Conservation (phyloP, 2,888 invertebrate genomes). For the Pachymerium ferrugineum region DNA sequence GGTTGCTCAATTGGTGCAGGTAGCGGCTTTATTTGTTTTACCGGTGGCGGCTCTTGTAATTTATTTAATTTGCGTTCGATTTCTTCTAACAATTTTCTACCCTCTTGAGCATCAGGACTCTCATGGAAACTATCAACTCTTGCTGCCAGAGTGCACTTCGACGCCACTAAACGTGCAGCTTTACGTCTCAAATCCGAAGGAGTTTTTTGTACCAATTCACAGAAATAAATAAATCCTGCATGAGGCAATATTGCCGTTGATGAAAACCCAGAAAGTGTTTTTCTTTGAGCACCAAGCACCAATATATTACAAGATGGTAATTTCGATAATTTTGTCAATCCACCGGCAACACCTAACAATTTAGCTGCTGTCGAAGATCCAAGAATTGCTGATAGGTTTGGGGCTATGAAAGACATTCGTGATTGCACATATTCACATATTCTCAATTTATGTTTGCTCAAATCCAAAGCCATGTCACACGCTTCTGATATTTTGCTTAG, state of each 20-base stretch:
- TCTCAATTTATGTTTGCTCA: slow-evolving; percentile 78
- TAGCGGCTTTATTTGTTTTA: slow-evolving; percentile 89
- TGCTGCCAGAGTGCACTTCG: slow-evolving; percentile 89
- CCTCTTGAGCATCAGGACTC: slow-evolving; percentile 77
- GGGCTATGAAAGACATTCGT: slow-evolving; percentile 97
- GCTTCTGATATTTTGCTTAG: slow-evolving; percentile 81
- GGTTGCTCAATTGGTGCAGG: slow-evolving; percentile 97
- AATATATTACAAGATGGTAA: slow-evolving; percentile 96
- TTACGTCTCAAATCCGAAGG: slow-evolving; percentile 88
- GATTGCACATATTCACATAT: slow-evolving; percentile 98
- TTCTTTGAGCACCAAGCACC: slow-evolving; percentile 85
- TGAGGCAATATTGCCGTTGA: slow-evolving; percentile 87
- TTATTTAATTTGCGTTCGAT: slow-evolving; percentile 96
- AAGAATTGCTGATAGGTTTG: slow-evolving; percentile 91
- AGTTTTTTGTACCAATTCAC: slow-evolving; percentile 88
- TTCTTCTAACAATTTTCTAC: slow-evolving; percentile 74
- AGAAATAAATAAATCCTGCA: slow-evolving; percentile 89
- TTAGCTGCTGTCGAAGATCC: slow-evolving; percentile 94
- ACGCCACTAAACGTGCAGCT: slow-evolving; percentile 87
- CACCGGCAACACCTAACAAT: slow-evolving; percentile 84
- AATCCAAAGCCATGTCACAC: slow-evolving; percentile 87
- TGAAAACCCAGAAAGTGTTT: slow-evolving; percentile 88
- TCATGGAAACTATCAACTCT: slow-evolving; percentile 94
- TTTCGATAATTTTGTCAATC: slow-evolving; percentile 86
- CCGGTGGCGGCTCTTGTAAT: slow-evolving; percentile 94